These are phyloP conservation scores for Acanthiza pusilla DNA, from an alignment of 2,797 vertebrate genomes.

Conservation along the genomic window DNA sequence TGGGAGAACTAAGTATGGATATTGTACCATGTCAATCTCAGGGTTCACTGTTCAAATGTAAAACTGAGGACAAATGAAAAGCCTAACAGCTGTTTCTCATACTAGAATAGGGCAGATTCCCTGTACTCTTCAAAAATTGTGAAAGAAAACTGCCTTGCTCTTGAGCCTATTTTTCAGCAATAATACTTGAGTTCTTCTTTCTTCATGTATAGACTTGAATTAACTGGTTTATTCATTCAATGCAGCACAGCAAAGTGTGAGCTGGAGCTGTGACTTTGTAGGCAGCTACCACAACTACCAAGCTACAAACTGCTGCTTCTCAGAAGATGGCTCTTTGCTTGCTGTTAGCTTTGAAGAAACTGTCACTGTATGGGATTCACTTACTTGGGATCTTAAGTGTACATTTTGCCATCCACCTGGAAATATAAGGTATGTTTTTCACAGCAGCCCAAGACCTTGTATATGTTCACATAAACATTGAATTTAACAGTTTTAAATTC, in stretches of 20 bases:
- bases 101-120: neutral
- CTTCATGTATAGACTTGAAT: neutral
- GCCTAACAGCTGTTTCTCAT: neutral
- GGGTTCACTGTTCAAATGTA: neutral
- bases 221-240: neutral
- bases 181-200: neutral
- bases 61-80: neutral
- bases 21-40: neutral
- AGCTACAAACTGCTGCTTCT: conserved; percentile 87
- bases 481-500: neutral
- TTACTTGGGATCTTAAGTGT: conserved; percentile 88
- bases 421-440: conserved; percentile 78
- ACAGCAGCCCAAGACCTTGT: neutral
- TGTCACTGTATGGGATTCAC: conserved; percentile 87
- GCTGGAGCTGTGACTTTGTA: conserved; percentile 94
- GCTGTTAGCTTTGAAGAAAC: conserved; percentile 89
- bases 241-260: conserved; percentile 73
- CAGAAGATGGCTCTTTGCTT: conserved; percentile 90
- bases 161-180: neutral
- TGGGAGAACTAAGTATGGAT: neutral
- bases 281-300: conserved; percentile 87
- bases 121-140: neutral
- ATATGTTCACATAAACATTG: neutral
- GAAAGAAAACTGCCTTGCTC: neutral
- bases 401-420: conserved; percentile 93